phyloP scores from a whole-genome alignment of 2,888 invertebrate species.

The Ophion costatus region DNA sequence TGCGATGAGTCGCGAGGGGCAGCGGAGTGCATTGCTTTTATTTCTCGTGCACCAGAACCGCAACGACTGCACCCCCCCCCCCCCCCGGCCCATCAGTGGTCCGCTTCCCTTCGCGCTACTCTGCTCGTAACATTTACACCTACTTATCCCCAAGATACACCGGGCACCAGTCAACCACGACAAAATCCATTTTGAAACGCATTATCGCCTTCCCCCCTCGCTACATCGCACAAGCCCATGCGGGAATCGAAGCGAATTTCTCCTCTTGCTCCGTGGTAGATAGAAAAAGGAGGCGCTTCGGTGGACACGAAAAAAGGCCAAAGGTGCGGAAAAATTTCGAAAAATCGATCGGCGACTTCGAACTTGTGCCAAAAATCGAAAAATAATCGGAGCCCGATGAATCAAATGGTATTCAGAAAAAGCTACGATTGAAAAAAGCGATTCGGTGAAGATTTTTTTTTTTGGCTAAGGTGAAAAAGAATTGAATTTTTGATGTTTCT shows the following conservation, averaged over 20 bases:
- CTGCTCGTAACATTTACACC: slow-evolving; percentile 63
- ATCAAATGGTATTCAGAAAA: too few species aligned
- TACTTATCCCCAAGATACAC: slow-evolving; percentile 62
- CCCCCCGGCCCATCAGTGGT: background rate
- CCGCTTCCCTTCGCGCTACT: background rate
- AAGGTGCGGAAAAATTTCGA: too few species aligned
- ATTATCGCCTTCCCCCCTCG: slow-evolving; percentile 75
- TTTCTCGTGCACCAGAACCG: slow-evolving; percentile 48
- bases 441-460: too few species aligned
- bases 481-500: too few species aligned
- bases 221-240: background rate
- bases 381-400: too few species aligned
- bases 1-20: slow-evolving; percentile 20
- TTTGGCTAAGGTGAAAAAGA: too few species aligned
- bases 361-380: too few species aligned
- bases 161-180: slow-evolving; percentile 44
- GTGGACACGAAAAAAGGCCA: background rate
- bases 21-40: slow-evolving; percentile 25
- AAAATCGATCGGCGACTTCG: background rate
- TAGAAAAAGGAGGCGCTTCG: too few species aligned
- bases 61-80: slow-evolving; percentile 1
- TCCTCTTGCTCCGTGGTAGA: background rate
- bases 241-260: background rate
- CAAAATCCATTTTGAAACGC: slow-evolving; percentile 73
- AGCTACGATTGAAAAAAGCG: too few species aligned